Evolutionary conservation across 2,797 vertebrate species (phyloP).

Genomic region (Liasis olivaceus): DNA sequence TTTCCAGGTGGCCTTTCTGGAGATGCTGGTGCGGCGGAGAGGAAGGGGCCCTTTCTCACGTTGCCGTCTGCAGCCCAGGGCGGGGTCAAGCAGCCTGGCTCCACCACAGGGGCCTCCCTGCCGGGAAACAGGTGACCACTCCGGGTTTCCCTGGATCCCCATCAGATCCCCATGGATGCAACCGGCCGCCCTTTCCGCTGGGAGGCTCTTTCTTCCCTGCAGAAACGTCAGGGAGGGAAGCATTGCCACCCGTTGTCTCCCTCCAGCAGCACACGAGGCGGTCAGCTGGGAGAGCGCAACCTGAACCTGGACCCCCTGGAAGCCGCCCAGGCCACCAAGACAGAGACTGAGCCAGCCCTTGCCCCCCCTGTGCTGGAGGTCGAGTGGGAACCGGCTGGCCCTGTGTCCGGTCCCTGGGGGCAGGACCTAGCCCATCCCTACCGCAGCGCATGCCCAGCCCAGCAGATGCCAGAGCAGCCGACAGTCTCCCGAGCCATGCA

Average conservation of each 20-base stretch:
- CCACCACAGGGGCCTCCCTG: slow-evolving; percentile 21
- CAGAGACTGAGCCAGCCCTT: slow-evolving; percentile 3
- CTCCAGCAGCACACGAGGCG: slow-evolving; percentile 40
- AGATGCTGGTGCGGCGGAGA: slow-evolving; percentile 1
- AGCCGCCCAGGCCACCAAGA: rapidly evolving
- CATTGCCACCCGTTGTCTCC: not conserved
- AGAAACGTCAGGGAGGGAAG: no score
- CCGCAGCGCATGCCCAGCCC: rapidly evolving
- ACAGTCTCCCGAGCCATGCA: not conserved
- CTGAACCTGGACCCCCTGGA: not conserved
- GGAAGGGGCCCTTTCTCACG: not conserved
- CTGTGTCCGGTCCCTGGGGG: not conserved
- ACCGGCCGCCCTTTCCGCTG: no score
- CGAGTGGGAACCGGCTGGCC: not conserved
- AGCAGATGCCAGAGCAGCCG: not conserved
- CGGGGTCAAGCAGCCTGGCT: slow-evolving; percentile 42
- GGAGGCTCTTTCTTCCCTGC: not conserved
- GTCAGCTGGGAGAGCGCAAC: not conserved
- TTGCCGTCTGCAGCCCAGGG: not conserved
- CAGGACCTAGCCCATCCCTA: not conserved
- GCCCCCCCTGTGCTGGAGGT: not conserved
- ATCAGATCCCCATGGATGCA: not conserved
- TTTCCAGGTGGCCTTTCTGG: slow-evolving; percentile 44
- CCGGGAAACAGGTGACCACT: slow-evolving; percentile 62
- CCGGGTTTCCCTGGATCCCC: not conserved